These are phyloP conservation scores for Taenioides sp. DNA, from an alignment of 2,797 vertebrate genomes.

Conservation along the genomic window DNA sequence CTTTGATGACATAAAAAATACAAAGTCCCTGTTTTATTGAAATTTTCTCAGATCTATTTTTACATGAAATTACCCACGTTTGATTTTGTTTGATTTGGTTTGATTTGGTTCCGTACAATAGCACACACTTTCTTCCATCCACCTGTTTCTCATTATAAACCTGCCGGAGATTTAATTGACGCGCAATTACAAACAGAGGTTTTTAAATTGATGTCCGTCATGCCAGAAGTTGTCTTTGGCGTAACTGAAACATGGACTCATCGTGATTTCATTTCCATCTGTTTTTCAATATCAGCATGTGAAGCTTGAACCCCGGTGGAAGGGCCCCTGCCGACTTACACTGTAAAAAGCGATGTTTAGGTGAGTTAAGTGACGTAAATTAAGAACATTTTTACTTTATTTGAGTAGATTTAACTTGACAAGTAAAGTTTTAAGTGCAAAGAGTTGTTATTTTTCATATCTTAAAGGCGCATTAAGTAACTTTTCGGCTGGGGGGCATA, in stretches of 20 bases:
- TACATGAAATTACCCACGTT: conserved; percentile 15
- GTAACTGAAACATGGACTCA: conserved; percentile 54
- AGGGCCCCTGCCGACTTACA: conserved; percentile 65
- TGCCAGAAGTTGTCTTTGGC: conserved; percentile 68
- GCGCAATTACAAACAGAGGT: conserved; percentile 35
- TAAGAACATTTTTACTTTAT: too few species aligned
- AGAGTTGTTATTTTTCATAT: too few species aligned
- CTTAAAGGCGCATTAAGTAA: too few species aligned
- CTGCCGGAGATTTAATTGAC: conserved; percentile 40
- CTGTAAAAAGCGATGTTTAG: too few species aligned
- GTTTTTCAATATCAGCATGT: conserved; percentile 75
- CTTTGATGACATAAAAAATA: neutral
- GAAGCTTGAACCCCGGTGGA: conserved; percentile 57
- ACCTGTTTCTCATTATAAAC: conserved; percentile 37
- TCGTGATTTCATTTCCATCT: conserved; percentile 78
- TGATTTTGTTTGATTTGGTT: conserved; percentile 27
- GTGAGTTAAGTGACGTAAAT: too few species aligned
- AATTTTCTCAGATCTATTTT: neutral
- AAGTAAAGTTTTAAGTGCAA: too few species aligned
- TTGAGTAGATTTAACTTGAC: too few species aligned
- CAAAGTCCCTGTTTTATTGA: too few species aligned
- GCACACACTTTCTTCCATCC: conserved; percentile 2
- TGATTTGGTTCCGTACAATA: conserved; percentile 11
- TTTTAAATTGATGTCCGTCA: conserved; percentile 30
- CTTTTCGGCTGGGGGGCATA: too few species aligned